Percentiles rank a stretch among this genome's conserved stretches.
These are phyloP conservation scores for Apteryx owenii DNA, from an alignment of 2,113 vertebrate genomes.

Conservation along the genomic window DNA sequence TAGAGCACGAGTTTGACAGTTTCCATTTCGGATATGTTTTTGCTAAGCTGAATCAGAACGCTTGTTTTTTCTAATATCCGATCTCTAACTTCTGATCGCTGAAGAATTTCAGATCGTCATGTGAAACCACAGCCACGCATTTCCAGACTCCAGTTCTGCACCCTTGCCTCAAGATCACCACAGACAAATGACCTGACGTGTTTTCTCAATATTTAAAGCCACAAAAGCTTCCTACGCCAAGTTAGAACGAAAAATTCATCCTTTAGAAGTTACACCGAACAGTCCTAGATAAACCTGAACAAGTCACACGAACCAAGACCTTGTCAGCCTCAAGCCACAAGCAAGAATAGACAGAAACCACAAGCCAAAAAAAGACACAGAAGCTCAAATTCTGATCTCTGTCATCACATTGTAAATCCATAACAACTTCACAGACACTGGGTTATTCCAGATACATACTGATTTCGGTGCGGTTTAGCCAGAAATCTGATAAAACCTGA, in stretches of 20 bases:
- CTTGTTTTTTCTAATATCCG: rapidly evolving
- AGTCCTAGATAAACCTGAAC: background rate
- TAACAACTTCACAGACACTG: no score
- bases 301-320: rapidly evolving
- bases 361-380: background rate
- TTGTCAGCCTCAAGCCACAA: background rate
- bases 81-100: background rate
- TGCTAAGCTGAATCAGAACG: background rate
- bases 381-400: background rate
- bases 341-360: background rate
- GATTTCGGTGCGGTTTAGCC: background rate
- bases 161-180: background rate
- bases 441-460: rapidly evolving
- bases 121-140: background rate
- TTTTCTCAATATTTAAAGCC: background rate
- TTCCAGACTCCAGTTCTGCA: background rate
- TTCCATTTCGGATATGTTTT: background rate
- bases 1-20: background rate
- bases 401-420: rapidly evolving
- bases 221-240: background rate
- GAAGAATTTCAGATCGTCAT: background rate
- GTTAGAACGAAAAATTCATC: rapidly evolving
- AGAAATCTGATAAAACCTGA: background rate
- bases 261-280: background rate
- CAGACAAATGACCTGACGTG: background rate